Percentiles rank a stretch among this genome's conserved stretches.
These are phyloP conservation scores for Nothoprocta perdicaria DNA, from an alignment of 2,113 vertebrate species.

Conservation along the genomic window DNA sequence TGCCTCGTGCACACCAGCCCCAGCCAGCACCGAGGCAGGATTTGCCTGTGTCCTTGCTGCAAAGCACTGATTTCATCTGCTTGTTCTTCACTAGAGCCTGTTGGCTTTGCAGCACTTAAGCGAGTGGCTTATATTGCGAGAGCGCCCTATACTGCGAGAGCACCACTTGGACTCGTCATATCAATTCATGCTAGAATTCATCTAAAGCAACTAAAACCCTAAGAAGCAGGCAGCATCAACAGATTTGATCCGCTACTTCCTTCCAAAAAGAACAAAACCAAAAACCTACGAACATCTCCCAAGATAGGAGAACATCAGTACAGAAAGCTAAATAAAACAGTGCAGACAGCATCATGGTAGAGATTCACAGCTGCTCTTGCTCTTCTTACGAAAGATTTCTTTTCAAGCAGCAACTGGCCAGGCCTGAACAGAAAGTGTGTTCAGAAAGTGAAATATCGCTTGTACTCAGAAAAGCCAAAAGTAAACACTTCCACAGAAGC, in stretches of 20 bases:
- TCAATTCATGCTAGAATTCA: neutral
- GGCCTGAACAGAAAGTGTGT: neutral
- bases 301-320: neutral
- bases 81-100: neutral
- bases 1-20: neutral
- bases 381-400: neutral
- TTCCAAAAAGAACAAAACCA: neutral
- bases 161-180: neutral
- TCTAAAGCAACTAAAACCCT: neutral
- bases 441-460: constrained; percentile 38
- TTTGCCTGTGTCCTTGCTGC: neutral
- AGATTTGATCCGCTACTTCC: neutral
- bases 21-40: neutral
- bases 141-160: too few relatives aligned
- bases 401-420: neutral
- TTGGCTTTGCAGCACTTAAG: neutral
- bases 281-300: neutral
- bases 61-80: neutral
- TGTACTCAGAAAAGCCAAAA: neutral
- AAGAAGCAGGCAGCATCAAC: neutral
- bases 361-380: neutral
- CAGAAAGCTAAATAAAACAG: neutral
- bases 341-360: neutral
- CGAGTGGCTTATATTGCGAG: neutral
- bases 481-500: constrained; percentile 24